Evolutionary conservation across 2,888 invertebrate species (phyloP).

Genomic region (Colletes collaris): DNA sequence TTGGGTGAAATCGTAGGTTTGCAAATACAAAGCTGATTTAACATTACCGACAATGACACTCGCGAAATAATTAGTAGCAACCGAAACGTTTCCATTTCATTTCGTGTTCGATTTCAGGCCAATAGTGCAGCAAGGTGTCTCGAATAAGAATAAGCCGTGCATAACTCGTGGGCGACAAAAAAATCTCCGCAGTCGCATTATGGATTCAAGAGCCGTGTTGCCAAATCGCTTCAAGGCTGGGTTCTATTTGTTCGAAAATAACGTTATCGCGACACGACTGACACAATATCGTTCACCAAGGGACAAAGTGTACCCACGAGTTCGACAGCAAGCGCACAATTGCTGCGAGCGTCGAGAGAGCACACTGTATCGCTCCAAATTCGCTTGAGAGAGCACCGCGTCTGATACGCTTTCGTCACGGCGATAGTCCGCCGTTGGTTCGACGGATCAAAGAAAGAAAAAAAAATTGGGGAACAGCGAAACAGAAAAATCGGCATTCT

Average conservation of each 20-base stretch:
- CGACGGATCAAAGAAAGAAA: slow-evolving; percentile 28
- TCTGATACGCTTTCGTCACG: slow-evolving; percentile 52
- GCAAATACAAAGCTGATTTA: no score
- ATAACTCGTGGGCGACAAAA: neutral
- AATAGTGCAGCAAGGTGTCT: neutral
- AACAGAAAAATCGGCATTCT: slow-evolving; percentile 24
- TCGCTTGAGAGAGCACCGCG: slow-evolving; percentile 44
- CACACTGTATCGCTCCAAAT: slow-evolving; percentile 46
- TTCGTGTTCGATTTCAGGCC: neutral
- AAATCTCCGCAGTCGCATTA: neutral
- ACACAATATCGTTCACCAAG: slow-evolving; percentile 17
- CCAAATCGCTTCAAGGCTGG: slow-evolving; percentile 14
- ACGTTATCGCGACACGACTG: slow-evolving; percentile 22
- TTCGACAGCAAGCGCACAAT: neutral
- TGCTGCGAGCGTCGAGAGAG: neutral
- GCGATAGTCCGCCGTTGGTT: slow-evolving; percentile 26
- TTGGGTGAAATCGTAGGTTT: no score
- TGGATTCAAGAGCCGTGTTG: slow-evolving; percentile 2
- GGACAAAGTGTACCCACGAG: slow-evolving; percentile 28
- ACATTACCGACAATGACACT: neutral
- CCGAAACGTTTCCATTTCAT: no score
- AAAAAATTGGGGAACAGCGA: neutral
- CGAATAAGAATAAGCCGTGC: neutral
- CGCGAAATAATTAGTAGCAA: neutral
- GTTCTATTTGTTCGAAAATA: slow-evolving; percentile 21